phyloP scores from a whole-genome alignment of 1,140 invertebrate genomes.

The Ceratina japonica region DNA sequence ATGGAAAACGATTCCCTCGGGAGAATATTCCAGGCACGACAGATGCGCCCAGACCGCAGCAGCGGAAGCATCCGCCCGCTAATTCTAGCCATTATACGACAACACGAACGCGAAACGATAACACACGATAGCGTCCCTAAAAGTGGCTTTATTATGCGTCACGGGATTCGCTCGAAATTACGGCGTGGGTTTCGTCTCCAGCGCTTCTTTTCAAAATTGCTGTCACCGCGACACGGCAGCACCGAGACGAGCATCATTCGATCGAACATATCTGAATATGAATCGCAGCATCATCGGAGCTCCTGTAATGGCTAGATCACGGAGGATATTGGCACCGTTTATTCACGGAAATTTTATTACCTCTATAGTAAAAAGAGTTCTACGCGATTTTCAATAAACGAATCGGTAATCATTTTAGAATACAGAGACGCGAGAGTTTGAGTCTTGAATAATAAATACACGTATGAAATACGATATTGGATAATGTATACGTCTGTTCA shows the following conservation, averaged over 20 bases:
- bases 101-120: conserved; percentile 26
- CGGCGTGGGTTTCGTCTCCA: conserved; percentile 9
- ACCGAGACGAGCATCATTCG: conserved; percentile 19
- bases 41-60: not conserved
- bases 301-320: too few species aligned
- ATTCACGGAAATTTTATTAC: too few species aligned
- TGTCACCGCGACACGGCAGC: not conserved
- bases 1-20: conserved; percentile 1
- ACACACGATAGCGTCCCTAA: conserved; percentile 25
- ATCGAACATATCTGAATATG: conserved; percentile 46
- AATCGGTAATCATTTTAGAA: too few species aligned
- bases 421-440: too few species aligned
- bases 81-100: conserved; percentile 1
- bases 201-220: conserved; percentile 48
- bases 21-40: not conserved
- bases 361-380: too few species aligned
- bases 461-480: too few species aligned
- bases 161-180: conserved; percentile 52
- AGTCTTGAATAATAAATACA: too few species aligned
- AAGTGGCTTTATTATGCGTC: conserved; percentile 54
- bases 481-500: too few species aligned
- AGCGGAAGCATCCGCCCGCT: not conserved
- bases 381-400: too few species aligned
- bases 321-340: too few species aligned
- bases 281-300: conserved; percentile 54